phyloP scores from a whole-genome alignment of 1,140 invertebrate species.

The Caenorhabditis tropicalis region DNA sequence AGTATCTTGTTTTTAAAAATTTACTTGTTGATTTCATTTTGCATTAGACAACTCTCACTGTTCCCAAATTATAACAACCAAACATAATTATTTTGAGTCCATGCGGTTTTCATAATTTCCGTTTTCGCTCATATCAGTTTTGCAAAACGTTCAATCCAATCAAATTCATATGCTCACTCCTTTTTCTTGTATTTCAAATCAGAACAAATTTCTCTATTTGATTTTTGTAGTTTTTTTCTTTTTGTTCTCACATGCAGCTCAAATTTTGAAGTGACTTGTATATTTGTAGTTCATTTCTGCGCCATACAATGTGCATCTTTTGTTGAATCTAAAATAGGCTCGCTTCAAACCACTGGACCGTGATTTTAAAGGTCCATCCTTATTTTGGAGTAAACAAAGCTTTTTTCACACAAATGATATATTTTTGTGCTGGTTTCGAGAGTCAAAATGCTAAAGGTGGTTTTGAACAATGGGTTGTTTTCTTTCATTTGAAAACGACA shows the following conservation, averaged over 20 bases:
- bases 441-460: not conserved
- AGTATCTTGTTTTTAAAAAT: too few species aligned
- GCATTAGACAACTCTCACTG: too few species aligned
- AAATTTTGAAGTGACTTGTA: not conserved
- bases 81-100: too few species aligned
- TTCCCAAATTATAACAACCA: too few species aligned
- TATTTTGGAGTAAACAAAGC: conserved; percentile 2
- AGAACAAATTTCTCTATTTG: too few species aligned
- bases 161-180: too few species aligned
- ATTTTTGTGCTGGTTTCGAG: not conserved
- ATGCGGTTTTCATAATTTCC: too few species aligned
- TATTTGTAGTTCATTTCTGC: not conserved
- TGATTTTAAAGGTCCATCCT: not conserved
- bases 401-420: not conserved
- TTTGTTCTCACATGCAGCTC: not conserved
- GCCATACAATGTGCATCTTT: not conserved
- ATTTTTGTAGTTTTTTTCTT: not conserved
- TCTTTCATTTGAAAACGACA: not conserved
- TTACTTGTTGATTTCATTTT: too few species aligned
- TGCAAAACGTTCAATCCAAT: too few species aligned
- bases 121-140: too few species aligned
- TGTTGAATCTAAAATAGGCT: not conserved
- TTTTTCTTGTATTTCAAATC: too few species aligned
- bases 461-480: not conserved
- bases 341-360: not conserved